Base-by-base conservation (phyloP, 2,888 invertebrate genomes). In the Volucella inanis region DNA sequence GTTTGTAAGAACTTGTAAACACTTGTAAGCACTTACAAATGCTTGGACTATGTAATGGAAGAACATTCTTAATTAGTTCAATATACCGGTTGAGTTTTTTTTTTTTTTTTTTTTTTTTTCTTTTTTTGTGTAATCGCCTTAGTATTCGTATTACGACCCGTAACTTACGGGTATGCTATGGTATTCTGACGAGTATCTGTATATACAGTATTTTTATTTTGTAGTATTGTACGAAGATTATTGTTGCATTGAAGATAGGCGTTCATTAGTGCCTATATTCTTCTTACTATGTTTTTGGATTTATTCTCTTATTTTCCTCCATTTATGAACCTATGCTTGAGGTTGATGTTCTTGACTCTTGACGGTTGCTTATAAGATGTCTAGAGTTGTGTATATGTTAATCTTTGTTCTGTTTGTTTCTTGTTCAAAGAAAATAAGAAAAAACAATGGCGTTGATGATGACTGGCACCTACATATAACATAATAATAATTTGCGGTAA, bases 181-280 rank as follows among this genome's bases (percentile, higher is more conserved):
- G n/a, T 31, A 4, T 31, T 31, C 31, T 31, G 31, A 31, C 31
- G 6, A 31, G 6, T 31, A 31, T 31, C 31, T 31, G 31, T 31
- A 6, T 31, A 0, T 31, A 6, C 31, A 31, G 31, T 31, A 31
- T 31, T 31, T 31, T 31, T 31, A 31, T 49, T 38, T 10, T 31
- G 45, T 39, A 8, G 12, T 8, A 14, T 14, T 49, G 12, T 9
- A 49, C n/a, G 47, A 70, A 47, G 38, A 70, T 15, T 47, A 67
- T 68, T 52, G 68, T 62, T 77, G 61, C 70, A 55, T 55, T 49
- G 62, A 14, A 47, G 31, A 71, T 64, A 57, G 64, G 49, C 55
- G 78, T 71, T 78, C 78, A 78, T 78, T 78, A 78, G 70, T 64
- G 64, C 68, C 49, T 71, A 49, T 41, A 70, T 15, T 70, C 41